These are phyloP conservation scores for Nephotettix cincticeps DNA, from an alignment of 1,140 invertebrate species.

Conservation along the genomic window DNA sequence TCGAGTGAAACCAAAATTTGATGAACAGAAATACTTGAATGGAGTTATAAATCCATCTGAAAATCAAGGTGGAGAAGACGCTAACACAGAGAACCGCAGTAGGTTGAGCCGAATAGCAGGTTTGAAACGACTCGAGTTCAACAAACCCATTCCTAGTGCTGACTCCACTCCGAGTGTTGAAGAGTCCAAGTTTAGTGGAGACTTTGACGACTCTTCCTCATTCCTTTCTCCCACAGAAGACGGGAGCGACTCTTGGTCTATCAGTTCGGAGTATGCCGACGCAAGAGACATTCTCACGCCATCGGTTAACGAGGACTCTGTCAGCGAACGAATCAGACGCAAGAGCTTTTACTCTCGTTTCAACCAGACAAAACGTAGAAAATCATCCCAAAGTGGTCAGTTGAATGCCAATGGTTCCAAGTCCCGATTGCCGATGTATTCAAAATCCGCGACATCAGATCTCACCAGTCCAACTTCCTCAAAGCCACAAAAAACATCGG, in stretches of 20 bases:
- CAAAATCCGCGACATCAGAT: constrained; percentile 21
- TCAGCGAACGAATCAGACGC: constrained; percentile 80
- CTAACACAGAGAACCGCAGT: not conserved
- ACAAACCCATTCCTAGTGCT: constrained; percentile 8
- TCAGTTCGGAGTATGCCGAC: constrained; percentile 59
- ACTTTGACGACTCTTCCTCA: constrained; percentile 24
- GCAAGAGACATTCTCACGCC: constrained; percentile 43
- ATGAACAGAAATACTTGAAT: not conserved
- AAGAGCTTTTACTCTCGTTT: constrained; percentile 88
- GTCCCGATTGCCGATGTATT: constrained; percentile 26
- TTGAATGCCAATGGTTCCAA: not conserved
- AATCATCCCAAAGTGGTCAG: not conserved
- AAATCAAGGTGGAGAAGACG: not conserved
- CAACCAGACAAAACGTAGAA: constrained; percentile 65
- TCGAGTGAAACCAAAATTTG: not conserved
- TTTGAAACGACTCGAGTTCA: constrained; percentile 29
- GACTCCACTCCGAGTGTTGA: constrained; percentile 29
- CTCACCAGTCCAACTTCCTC: not conserved
- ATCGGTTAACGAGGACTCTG: constrained; percentile 64
- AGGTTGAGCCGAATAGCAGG: constrained; percentile 30
- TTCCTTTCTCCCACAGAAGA: constrained; percentile 62
- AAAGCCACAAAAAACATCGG: not conserved
- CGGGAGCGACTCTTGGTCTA: constrained; percentile 62
- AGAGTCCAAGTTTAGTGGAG: constrained; percentile 18
- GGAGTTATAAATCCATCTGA: not conserved